Evolutionary conservation across 2,888 invertebrate genomes (phyloP).

Genomic region (Drosophila picticornis): DNA sequence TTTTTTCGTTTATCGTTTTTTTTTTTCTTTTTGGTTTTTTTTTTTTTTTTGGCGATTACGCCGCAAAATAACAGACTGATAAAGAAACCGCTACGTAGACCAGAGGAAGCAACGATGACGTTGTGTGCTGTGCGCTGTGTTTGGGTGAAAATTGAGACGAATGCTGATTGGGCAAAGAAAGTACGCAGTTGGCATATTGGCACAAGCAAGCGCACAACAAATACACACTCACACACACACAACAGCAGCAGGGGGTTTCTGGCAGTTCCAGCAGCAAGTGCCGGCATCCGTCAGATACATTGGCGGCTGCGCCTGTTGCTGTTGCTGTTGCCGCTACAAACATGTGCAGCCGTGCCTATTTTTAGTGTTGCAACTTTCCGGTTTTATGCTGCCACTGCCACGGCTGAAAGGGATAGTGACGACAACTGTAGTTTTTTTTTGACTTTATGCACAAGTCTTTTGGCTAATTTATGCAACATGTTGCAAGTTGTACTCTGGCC

Average conservation of each 20-base stretch:
- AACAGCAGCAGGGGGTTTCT: not conserved
- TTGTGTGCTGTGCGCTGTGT: constrained; percentile 22
- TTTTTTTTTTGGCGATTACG: constrained; percentile 57
- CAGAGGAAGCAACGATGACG: constrained; percentile 14
- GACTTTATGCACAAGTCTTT: constrained; percentile 5
- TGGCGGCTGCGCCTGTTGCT: not conserved
- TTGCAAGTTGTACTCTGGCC: constrained; percentile 50
- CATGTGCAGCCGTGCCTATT: constrained; percentile 33
- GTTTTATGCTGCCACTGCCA: constrained; percentile 29
- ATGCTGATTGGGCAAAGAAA: constrained; percentile 51
- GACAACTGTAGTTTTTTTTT: not conserved
- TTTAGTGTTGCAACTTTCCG: constrained; percentile 43
- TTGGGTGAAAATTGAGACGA: constrained; percentile 20
- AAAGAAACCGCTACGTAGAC: constrained; percentile 39
- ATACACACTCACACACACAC: constrained; percentile 7
- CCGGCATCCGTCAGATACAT: constrained; percentile 11
- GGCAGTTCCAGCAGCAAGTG: not conserved
- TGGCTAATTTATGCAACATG: constrained; percentile 74
- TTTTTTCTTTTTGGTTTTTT: not conserved
- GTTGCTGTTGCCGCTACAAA: not conserved
- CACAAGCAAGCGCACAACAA: not conserved
- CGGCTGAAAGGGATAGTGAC: constrained; percentile 34
- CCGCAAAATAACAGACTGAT: constrained; percentile 45
- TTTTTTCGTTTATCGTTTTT: not conserved
- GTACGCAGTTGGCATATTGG: constrained; percentile 57